Evolutionary conservation across 2,888 invertebrate genomes (phyloP), one percentile per base, ranked within the genome.

Genomic region (Noctua fimbriata): DNA sequence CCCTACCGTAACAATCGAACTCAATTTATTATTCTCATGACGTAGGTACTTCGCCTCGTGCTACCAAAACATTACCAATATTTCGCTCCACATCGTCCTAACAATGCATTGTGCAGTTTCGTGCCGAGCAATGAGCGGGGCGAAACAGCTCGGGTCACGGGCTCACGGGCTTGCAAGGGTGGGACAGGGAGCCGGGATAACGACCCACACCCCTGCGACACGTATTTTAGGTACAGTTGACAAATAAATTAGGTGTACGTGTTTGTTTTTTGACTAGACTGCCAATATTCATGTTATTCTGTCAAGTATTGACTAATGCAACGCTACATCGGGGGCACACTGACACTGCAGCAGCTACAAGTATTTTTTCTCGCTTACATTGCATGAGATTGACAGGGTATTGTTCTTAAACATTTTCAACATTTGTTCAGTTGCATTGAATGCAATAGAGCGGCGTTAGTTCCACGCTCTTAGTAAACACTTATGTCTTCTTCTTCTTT

Each of bases 61-160:
- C 76, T 58, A 72, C 69, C 65, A 70, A 79, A 87, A 85, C 87
- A 81, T 85, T 78, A 78, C 44, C 70, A 73, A 71, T 69, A 80
- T 79, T 52, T 70, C 70, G 65, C 44, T 49, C 72, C 55, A 85
- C 75, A 24, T 79, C 72, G 58, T 58, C 49, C 76, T 75, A 79
- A 79, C 73, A 81, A 84, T 86, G 88, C 84, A 89, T 81, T 81
- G 79, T 84, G 85, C 84, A 85, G 78, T 84, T 77, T 79, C 70
- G 75, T 85, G 78, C 79, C 79, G 63, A 79, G 77, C 69, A 70
- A 80, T 76, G 79, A 81, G 73, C 69, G 83, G 72, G 76, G 74
- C 79, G 72, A 84, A 83, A 83, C 74, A 44, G 79, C 49, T n/a
- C 79, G 78, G 82, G 86, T 89, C 84, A 86, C 81, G 84, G 81